Conservation (phyloP, 2,113 vertebrate genomes). For the Microtus ochrogaster region DNA sequence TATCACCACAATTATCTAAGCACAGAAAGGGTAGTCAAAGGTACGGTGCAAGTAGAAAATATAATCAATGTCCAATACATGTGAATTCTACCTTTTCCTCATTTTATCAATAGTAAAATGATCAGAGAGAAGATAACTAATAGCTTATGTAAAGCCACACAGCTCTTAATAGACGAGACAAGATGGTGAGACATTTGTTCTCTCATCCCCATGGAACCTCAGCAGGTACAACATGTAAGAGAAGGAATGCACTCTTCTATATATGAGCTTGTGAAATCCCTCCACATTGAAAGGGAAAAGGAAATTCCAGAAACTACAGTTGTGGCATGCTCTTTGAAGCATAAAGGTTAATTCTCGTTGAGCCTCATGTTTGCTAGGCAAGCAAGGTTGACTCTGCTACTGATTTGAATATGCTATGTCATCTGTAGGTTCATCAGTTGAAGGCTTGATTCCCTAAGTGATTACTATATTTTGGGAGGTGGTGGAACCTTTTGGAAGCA, state of each 20-base stretch:
- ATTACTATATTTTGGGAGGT: neutral
- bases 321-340: neutral
- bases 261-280: neutral
- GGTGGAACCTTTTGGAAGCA: neutral
- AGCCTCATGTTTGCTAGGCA: neutral
- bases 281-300: neutral
- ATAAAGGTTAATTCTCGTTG: neutral
- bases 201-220: neutral
- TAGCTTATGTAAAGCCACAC: neutral
- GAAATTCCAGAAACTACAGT: neutral
- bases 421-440: neutral
- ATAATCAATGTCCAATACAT: neutral
- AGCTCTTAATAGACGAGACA: neutral
- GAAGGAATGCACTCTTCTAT: neutral
- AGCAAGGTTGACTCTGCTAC: neutral
- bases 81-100: neutral
- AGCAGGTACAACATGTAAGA: neutral
- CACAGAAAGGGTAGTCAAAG: slow-evolving; percentile 3
- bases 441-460: neutral
- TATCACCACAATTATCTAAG: too few relatives aligned
- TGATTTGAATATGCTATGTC: neutral
- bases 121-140: neutral
- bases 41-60: neutral
- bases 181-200: neutral
- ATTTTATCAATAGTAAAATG: neutral